phyloP scores from a whole-genome alignment of 2,113 vertebrate genomes.

The Bagarius yarrelli region DNA sequence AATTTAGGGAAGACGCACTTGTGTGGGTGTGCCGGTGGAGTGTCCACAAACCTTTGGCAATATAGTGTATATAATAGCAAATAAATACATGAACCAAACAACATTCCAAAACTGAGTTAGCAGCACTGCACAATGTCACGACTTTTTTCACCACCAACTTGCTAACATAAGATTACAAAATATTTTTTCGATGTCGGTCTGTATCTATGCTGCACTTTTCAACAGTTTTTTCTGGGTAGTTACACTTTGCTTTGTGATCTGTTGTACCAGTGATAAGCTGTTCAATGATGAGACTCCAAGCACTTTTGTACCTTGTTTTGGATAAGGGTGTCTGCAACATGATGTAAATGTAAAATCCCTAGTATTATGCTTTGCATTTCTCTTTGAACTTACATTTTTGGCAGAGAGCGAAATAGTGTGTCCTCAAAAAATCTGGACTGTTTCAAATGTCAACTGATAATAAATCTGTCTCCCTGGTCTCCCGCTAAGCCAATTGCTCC shows the following conservation, averaged over 20 bases:
- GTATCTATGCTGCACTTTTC: too few relatives aligned
- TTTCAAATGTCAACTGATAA: slow-evolving; percentile 57
- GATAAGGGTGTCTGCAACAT: too few relatives aligned
- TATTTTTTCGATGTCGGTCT: too few relatives aligned
- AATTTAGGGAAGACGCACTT: too few relatives aligned
- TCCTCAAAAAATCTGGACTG: slow-evolving; percentile 37
- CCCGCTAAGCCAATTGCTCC: slow-evolving; percentile 53
- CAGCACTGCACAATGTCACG: neutral
- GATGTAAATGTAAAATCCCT: neutral
- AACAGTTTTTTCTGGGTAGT: too few relatives aligned
- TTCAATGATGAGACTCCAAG: too few relatives aligned
- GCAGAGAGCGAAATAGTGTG: slow-evolving; percentile 35
- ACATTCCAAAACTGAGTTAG: neutral
- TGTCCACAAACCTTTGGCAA: too few relatives aligned
- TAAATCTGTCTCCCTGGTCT: slow-evolving; percentile 51
- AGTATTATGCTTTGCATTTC: neutral
- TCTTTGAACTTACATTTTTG: slow-evolving; percentile 38
- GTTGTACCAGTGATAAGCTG: too few relatives aligned
- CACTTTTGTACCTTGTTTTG: too few relatives aligned
- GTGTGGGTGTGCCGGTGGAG: too few relatives aligned
- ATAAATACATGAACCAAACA: neutral
- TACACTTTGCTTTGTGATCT: too few relatives aligned
- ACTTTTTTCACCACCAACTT: neutral
- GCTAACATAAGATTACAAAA: too few relatives aligned
- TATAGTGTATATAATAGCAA: neutral